Evolutionary conservation across 1,140 invertebrate genomes (phyloP).

Genomic region (Ostrea edulis): DNA sequence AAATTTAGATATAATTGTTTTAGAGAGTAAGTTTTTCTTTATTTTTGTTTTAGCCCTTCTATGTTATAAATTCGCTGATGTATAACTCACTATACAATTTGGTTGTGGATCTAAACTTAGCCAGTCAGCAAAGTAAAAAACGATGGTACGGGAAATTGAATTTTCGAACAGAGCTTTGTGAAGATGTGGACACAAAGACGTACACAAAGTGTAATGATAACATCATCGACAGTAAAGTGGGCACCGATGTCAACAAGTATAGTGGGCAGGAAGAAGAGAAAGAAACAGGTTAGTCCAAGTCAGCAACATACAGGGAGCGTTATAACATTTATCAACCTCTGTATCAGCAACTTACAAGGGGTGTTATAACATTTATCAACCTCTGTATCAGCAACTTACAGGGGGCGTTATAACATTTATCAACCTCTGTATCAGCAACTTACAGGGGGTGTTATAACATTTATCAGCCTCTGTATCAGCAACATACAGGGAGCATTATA

Average conservation of each 20-base stretch:
- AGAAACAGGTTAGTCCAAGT: not conserved
- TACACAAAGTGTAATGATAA: conserved; percentile 45
- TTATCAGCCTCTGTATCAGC: too few species aligned
- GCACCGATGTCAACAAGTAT: not conserved
- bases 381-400: too few species aligned
- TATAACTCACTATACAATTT: conserved; percentile 63
- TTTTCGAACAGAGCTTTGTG: conserved; percentile 49
- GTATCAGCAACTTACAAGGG: too few species aligned
- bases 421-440: too few species aligned
- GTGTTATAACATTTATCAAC: too few species aligned
- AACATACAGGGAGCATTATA: too few species aligned
- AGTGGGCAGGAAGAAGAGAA: not conserved
- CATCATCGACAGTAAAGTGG: not conserved
- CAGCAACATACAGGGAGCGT: too few species aligned
- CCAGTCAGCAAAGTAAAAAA: not conserved
- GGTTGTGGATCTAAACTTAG: conserved; percentile 48
- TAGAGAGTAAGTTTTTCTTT: not conserved
- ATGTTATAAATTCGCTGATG: conserved; percentile 47
- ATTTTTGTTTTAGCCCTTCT: conserved; percentile 56
- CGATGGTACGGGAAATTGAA: conserved; percentile 50
- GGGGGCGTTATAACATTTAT: too few species aligned
- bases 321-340: too few species aligned
- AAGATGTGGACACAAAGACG: conserved; percentile 44
- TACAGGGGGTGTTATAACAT: too few species aligned
- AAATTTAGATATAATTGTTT: not conserved